Base-by-base conservation (phyloP, 2,113 vertebrate species). In the Garra rufa region DNA sequence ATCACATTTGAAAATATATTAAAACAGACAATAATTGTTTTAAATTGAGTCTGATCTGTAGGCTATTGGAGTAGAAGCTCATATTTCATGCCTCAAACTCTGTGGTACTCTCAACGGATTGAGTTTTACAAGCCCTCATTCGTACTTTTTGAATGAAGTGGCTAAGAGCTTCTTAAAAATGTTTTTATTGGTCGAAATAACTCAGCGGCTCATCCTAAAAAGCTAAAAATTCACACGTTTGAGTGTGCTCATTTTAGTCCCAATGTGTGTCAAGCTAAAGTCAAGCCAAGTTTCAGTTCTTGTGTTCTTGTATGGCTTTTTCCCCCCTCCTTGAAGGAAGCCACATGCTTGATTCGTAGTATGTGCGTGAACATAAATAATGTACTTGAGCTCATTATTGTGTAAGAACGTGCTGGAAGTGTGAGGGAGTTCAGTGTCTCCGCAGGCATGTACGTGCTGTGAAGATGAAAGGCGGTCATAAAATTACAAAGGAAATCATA, bases 381-480 rank as follows among this genome's bases (percentile, higher is more conserved):
- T 57, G 43, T 50, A 85, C 30, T 79, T 63, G 26, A 65, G 81
- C 75, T 44, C 81, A 81, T 83, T 80, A 87, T 79, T 88, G 69
- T 90, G 87, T 85, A 89, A 90, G 52, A 83, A 85, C 86, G 73
- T 75, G 30, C 55, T 28, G 63, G 69, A 85, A 30, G 48, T 87
- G 38, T 83, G 46, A 26, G 34, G 28, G 24, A 71, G 21, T 74
- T 52, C 76, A 61, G 83, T 89, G 88, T 87, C 85, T 86, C 86
- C 85, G 3, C 28, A 73, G 78, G 82, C 82, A 87, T 89, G 87
- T 89, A 84, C 76, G 76, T 80, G 71, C 82, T 74, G 88, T 81
- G 43, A 84, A 90, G 91, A 94, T 92, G 87, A 92, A 92, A 92
- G 88, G 81, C 63, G 59, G 76, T 89, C 87, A 88, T 91, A 87